Evolutionary conservation across 2,113 vertebrate species (phyloP).

Genomic region (Dinomys branickii): DNA sequence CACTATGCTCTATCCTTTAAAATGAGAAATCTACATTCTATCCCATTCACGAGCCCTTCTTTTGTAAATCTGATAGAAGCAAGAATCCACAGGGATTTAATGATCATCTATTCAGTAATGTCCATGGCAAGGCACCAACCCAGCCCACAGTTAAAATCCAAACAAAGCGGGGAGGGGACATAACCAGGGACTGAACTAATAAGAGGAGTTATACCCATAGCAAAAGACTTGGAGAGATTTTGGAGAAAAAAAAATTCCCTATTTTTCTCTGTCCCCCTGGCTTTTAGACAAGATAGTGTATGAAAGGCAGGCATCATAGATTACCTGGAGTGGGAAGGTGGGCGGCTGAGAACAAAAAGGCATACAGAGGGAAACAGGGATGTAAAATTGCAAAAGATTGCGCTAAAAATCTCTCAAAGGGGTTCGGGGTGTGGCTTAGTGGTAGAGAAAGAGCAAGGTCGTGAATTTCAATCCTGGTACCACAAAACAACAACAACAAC

Average conservation of each 20-base stretch:
- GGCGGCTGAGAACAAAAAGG: neutral
- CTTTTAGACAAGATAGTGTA: neutral
- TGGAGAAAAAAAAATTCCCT: neutral
- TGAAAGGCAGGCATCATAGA: neutral
- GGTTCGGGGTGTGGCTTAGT: neutral
- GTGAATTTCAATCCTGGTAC: neutral
- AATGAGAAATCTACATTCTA: slow-evolving; percentile 1
- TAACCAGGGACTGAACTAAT: neutral
- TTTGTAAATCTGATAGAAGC: neutral
- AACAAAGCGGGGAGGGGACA: neutral
- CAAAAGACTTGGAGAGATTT: neutral
- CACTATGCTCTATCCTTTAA: neutral
- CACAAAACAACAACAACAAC: neutral
- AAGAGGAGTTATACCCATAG: neutral
- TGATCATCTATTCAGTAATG: neutral
- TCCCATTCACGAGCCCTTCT: neutral
- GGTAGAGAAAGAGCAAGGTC: neutral
- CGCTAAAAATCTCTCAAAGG: neutral
- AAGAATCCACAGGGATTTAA: neutral
- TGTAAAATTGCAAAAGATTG: neutral
- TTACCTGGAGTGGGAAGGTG: neutral
- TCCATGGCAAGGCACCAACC: neutral
- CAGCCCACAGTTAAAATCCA: slow-evolving; percentile 32
- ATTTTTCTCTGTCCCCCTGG: neutral
- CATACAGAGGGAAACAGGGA: neutral